Base-by-base conservation (phyloP, 2,797 vertebrate genomes). In the Botia kubotai region DNA sequence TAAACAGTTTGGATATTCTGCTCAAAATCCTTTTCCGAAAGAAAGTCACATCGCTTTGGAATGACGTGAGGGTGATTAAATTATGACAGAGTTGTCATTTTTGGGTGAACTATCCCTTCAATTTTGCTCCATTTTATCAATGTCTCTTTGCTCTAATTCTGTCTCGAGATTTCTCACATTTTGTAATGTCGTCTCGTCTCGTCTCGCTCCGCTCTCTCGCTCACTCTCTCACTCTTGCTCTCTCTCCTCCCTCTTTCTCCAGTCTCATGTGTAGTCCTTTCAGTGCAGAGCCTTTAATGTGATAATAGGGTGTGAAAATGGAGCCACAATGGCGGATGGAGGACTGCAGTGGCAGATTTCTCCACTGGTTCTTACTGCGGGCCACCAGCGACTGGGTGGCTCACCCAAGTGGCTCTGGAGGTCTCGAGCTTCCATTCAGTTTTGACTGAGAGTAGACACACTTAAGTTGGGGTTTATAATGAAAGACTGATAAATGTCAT, bases 281-380 rank as follows among this genome's bases (percentile, higher is more conserved):
- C 90, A 92, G 91, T 90, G 85, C 88, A 87, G 86, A 82, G 90
- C 91, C 88, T 94, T 94, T 92, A 94, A 94, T 94, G 93, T 94
- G 93, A 94, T 95, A 94, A 94, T 94, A 95, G 93, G 92, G 93
- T 95, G 93, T 94, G 93, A 94, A 94, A 94, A 94, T 92, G 89
- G 90, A 93, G 90, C 91, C 92, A 92, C 91, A 94, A 93, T 92
- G 90, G 94, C 89, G 89, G 89, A 79, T 84, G 86, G 92, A 89
- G 92, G 87, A 92, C 92, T 91, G 91, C 86, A 90, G 87, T 79
- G 82, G 84, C 85, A 75, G 84, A 88, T 88, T 82, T 87, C 86
- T 88, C 83, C 90, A 80, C 85, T 84, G 90, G 87, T 89, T 87
- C 86, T 85, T 82, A 77, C 87, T 85, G 67, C 71, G 75, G 46